Conservation (phyloP, 1,140 invertebrate species). For the Scaptomyza hsui region DNA sequence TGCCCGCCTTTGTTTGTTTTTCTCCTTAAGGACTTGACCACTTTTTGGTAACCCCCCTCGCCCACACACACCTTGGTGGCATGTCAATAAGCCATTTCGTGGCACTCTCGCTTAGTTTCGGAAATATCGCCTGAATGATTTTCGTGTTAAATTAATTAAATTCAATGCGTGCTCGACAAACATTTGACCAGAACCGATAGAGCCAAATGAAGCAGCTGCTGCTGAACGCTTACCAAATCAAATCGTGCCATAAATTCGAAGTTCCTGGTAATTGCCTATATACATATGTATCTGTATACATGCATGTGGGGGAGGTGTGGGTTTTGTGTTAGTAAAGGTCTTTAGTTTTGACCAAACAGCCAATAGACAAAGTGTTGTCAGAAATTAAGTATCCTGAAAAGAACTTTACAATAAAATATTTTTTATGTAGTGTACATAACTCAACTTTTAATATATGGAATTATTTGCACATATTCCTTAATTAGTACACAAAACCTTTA, state of each 20-base stretch:
- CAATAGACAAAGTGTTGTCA: conserved; percentile 11
- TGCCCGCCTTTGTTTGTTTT: conserved; percentile 33
- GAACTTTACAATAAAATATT: too few relatives aligned
- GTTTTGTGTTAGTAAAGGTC: background rate
- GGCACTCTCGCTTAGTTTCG: conserved; percentile 61
- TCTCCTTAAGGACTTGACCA: conserved; percentile 3
- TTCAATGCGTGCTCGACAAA: conserved; percentile 65
- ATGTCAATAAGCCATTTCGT: conserved; percentile 74
- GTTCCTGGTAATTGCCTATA: conserved; percentile 52
- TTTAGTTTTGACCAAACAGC: background rate
- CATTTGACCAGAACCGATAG: conserved; percentile 65
- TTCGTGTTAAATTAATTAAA: conserved; percentile 81
- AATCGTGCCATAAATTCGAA: conserved; percentile 69
- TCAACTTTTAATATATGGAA: background rate
- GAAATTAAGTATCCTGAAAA: background rate
- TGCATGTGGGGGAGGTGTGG: conserved; percentile 8
- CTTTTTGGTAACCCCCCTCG: background rate
- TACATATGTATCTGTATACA: conserved; percentile 13
- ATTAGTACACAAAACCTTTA: conserved; percentile 5
- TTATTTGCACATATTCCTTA: conserved; percentile 13
- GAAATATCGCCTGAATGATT: conserved; percentile 75
- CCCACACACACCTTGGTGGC: conserved; percentile 30
- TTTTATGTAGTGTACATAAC: too few relatives aligned
- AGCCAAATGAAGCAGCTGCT: conserved; percentile 24
- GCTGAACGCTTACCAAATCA: conserved; percentile 45